phyloP scores from a whole-genome alignment of 2,888 invertebrate genomes.

The Metellina segmentata region DNA sequence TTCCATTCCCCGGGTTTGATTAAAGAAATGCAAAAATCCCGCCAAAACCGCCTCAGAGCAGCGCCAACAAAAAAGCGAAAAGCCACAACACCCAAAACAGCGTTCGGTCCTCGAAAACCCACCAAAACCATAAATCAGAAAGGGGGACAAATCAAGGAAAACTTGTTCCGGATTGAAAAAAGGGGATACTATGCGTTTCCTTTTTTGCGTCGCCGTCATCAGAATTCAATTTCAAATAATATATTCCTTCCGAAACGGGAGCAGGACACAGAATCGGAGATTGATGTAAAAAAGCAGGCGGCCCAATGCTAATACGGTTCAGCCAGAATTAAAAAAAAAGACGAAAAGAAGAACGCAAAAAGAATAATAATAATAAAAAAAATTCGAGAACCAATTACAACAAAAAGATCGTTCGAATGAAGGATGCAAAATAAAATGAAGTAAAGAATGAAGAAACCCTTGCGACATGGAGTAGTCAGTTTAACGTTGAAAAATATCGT shows the following conservation, averaged over 20 bases:
- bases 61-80: not conserved
- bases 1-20: conserved; percentile 12
- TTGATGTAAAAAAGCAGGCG: conserved; percentile 69
- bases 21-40: conserved; percentile 25
- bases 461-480: conserved; percentile 65
- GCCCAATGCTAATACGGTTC: conserved; percentile 67
- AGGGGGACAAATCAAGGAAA: conserved; percentile 68
- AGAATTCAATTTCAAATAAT: conserved; percentile 74
- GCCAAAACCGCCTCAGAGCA: not conserved
- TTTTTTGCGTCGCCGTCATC: conserved; percentile 58
- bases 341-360: not conserved
- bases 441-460: conserved; percentile 34
- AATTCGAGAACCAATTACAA: conserved; percentile 67
- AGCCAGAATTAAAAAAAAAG: conserved; percentile 39
- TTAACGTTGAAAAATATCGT: conserved; percentile 39
- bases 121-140: conserved; percentile 67
- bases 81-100: not conserved
- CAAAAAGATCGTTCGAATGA: conserved; percentile 51
- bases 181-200: conserved; percentile 44
- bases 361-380: conserved; percentile 38
- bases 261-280: conserved; percentile 67
- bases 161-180: conserved; percentile 53
- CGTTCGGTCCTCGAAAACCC: not conserved
- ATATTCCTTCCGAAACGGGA: conserved; percentile 61
- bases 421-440: conserved; percentile 58